Evolutionary conservation across 2,888 invertebrate genomes (phyloP), one percentile per base, ranked within the genome.

Genomic region (Brachylomia viminalis): DNA sequence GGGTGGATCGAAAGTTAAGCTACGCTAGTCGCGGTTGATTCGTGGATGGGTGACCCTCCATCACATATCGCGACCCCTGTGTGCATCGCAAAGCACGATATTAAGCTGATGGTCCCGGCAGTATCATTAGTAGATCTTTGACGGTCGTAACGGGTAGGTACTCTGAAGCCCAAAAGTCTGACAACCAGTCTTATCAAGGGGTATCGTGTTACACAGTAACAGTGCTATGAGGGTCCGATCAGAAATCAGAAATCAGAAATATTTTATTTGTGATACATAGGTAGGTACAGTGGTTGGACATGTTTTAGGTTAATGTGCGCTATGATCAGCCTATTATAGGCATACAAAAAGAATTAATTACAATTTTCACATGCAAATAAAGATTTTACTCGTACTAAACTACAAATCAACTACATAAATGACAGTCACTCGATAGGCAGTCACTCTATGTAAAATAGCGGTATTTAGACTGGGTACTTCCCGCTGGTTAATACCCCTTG

Each of bases 401-500:
- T n/a, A n/a, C n/a, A n/a, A n/a, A n/a, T n/a, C n/a, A n/a, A n/a
- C n/a, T n/a, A n/a, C n/a, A n/a, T n/a, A n/a, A n/a, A n/a, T n/a
- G n/a, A n/a, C n/a, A n/a, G n/a, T n/a, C n/a, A n/a, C n/a, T n/a
- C n/a, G n/a, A 7, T 30, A 47, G 20, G 13, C 47, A 65, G 30
- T 27, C 13, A 27, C 7, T 4, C 13, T 3, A 65, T 65, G 15
- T 47, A 15, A 47, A 27, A 27, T 47, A 30, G 8, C 30, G 13
- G 27, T 23, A 47, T 8, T 47, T 47, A 47, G 20, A 65, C 4
- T 27, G 5, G 30, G 67, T 80, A 75, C 52, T 52, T 84, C 80
- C n/a, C n/a, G n/a, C n/a, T n/a, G n/a, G n/a, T n/a, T n/a, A n/a
- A n/a, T n/a, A n/a, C n/a, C n/a, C n/a, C n/a, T n/a, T n/a, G n/a